These are phyloP conservation scores for Himantopus leucocephalus DNA, from an alignment of 2,113 vertebrate species.

Conservation along the genomic window DNA sequence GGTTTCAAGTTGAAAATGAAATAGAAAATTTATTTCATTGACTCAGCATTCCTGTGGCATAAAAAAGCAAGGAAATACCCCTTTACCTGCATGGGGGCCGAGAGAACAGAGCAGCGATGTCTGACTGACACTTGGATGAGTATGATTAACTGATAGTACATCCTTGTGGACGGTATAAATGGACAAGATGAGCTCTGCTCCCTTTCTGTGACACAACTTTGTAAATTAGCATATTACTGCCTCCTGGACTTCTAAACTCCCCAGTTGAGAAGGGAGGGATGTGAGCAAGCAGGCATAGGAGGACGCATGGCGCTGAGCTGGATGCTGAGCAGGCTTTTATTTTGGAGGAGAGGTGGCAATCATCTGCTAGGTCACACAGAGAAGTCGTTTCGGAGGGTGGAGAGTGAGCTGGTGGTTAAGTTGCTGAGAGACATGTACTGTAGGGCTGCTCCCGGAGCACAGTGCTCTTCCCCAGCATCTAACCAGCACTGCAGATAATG, in stretches of 20 bases:
- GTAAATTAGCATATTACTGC: neutral
- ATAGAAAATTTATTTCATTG: neutral
- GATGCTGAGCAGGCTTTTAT: conserved; percentile 68
- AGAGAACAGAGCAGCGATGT: neutral
- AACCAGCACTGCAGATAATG: conserved; percentile 68
- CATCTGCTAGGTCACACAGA: conserved; percentile 57
- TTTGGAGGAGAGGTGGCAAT: conserved; percentile 71
- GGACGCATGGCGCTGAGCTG: neutral
- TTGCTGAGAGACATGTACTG: conserved; percentile 18
- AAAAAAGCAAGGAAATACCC: neutral
- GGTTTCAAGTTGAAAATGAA: neutral
- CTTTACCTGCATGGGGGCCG: neutral
- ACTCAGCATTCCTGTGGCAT: neutral
- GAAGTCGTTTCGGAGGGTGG: conserved; percentile 54
- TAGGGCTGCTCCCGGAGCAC: conserved; percentile 12
- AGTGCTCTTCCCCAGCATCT: conserved; percentile 24
- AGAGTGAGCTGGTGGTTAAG: conserved; percentile 36
- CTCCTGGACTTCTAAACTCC: neutral
- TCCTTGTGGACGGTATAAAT: neutral
- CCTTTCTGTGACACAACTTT: neutral
- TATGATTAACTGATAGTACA: neutral
- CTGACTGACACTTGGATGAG: neutral
- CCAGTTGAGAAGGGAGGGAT: neutral
- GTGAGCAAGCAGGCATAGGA: neutral
- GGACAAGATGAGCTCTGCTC: neutral